Conservation (phyloP, 2,113 vertebrate genomes). For the Petromus typicus region DNA sequence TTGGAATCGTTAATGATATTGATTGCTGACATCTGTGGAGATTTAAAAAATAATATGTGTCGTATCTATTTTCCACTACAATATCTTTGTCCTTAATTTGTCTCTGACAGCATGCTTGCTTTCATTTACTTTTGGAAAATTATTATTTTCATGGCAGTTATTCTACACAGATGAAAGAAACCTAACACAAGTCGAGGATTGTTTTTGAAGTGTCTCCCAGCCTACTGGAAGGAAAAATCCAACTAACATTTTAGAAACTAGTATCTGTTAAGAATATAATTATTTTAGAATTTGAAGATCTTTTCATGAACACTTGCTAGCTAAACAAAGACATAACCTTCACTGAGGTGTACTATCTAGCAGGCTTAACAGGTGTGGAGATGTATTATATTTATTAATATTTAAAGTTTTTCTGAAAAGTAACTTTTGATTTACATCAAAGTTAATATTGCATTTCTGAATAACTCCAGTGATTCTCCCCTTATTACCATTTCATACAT, state of each 20-base stretch:
- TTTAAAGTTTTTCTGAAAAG: neutral
- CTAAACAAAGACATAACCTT: neutral
- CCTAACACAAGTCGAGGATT: neutral
- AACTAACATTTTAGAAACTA: slow-evolving; percentile 62
- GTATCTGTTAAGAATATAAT: slow-evolving; percentile 66
- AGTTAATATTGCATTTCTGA: neutral
- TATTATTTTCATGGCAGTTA: slow-evolving; percentile 43
- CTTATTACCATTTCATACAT: neutral
- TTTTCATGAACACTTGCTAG: neutral
- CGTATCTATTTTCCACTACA: slow-evolving; percentile 32
- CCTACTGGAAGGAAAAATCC: neutral
- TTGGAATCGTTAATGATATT: slow-evolving; percentile 44
- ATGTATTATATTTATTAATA: slow-evolving; percentile 12
- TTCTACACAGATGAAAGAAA: slow-evolving; percentile 37
- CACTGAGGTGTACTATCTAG: neutral
- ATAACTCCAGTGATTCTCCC: neutral
- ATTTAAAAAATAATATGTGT: slow-evolving; percentile 46
- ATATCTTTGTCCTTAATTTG: slow-evolving; percentile 32
- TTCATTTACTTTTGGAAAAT: slow-evolving; percentile 67
- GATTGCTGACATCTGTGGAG: slow-evolving; percentile 36
- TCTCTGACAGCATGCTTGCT: slow-evolving; percentile 48
- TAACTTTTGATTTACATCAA: neutral
- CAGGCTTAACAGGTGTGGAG: neutral
- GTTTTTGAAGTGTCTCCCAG: slow-evolving; percentile 44
- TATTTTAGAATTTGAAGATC: slow-evolving; percentile 30